These are phyloP conservation scores for Maconellicoccus hirsutus DNA, from an alignment of 1,140 invertebrate species.

Conservation along the genomic window DNA sequence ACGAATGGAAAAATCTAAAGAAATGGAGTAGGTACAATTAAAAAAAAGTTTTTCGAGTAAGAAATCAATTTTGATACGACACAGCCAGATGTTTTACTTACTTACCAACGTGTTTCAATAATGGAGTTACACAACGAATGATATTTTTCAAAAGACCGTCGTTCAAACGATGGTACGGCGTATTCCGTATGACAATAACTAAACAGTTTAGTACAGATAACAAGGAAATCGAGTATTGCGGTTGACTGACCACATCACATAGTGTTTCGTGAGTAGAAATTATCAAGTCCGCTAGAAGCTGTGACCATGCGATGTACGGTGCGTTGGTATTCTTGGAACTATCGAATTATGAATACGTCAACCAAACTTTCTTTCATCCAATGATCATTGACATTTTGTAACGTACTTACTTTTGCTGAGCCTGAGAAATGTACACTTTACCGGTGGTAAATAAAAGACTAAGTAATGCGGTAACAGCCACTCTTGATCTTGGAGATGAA, in stretches of 20 bases:
- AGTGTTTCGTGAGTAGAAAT: neutral
- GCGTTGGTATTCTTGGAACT: neutral
- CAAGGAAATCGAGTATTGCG: neutral
- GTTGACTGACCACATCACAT: neutral
- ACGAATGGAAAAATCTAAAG: neutral
- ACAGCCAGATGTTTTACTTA: no score
- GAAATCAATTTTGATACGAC: no score
- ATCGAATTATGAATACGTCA: neutral
- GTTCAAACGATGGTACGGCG: neutral
- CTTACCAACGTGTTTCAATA: neutral
- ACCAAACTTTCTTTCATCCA: no score
- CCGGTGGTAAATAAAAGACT: neutral
- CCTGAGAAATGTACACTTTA: neutral
- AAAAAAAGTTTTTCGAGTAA: no score
- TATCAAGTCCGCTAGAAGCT: neutral
- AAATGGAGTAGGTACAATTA: conserved; percentile 5
- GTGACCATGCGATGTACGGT: neutral
- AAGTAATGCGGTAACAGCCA: neutral
- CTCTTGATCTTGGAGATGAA: neutral
- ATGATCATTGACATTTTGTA: no score
- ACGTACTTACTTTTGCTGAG: neutral
- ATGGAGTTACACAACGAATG: neutral
- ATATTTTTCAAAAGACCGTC: neutral
- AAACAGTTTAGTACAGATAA: neutral
- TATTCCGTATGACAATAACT: neutral